Conservation (phyloP, 2,113 vertebrate species). For the Mesitornis unicolor region DNA sequence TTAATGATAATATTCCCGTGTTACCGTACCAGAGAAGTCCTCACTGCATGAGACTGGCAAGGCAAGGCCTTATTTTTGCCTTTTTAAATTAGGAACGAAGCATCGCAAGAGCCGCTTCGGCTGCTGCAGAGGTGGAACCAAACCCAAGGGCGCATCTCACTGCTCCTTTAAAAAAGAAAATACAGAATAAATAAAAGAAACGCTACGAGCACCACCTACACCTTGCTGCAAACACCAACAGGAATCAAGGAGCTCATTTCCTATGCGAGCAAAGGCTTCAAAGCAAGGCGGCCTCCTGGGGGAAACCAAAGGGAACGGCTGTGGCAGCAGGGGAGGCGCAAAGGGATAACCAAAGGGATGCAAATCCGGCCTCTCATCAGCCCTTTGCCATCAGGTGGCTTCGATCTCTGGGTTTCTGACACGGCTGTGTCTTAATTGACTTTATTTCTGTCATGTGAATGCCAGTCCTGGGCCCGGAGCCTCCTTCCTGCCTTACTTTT, state of each 20-base stretch:
- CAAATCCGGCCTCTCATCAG: neutral
- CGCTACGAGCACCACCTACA: neutral
- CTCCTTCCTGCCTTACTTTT: accelerated
- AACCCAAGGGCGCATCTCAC: accelerated
- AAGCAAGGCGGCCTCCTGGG: neutral
- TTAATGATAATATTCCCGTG: neutral
- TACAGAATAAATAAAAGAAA: neutral
- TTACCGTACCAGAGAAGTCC: neutral
- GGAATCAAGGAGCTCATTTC: neutral
- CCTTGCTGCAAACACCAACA: constrained; percentile 6
- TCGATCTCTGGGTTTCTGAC: neutral
- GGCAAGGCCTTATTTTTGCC: neutral
- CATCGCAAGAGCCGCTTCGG: neutral
- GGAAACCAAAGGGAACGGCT: neutral
- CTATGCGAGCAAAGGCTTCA: neutral
- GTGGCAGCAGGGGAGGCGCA: neutral
- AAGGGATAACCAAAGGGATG: neutral
- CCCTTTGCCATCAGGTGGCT: neutral
- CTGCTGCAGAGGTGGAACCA: neutral
- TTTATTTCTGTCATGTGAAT: accelerated
- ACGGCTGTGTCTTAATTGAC: neutral
- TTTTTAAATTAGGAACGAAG: neutral
- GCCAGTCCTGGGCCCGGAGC: neutral
- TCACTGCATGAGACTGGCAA: accelerated
- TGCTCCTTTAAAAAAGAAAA: neutral